Base-by-base conservation (phyloP, 2,797 vertebrate genomes). In the Eidolon dupreanum region DNA sequence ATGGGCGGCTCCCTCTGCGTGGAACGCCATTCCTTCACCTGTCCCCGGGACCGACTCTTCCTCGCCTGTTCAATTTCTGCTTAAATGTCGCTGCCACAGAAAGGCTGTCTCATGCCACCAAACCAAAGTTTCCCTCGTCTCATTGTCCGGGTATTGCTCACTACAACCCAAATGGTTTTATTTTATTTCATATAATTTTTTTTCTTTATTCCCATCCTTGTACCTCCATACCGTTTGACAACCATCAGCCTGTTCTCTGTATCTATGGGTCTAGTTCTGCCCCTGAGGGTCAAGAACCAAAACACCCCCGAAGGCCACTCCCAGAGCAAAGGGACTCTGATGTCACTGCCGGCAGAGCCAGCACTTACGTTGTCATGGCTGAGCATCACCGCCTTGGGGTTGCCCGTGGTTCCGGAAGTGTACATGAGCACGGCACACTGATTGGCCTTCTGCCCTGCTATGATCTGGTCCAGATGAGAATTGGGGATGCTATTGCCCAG, bases 351-450 rank as follows among this genome's bases (percentile, higher is more conserved):
- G 10, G 59, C 36, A 9, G 68, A 75, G 53, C 28, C 2, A 3
- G 53, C 11, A 97, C 99, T 99, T 71, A 99, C 99, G 0, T 99
- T 99, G 98, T 99, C 99, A 0, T 99, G 99, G 88, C 99, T 99
- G 8, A 99, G 99, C 99, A 99, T 99, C 41, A 99, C 99, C 5
- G 99, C 99, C 96, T 99, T 99, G 19, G 99, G 99, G 78, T 98
- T 97, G 2, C 99, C 99, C 0, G 98, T 99, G 83, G 99, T 99
- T 55, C 99, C 99, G 0, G 99, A 99, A 49, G 99, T 99, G 93
- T 99, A 99, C 96, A 99, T 99, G 81, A 99, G 98, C 0, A 98
- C 99, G 43, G 99, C 99, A 93, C 99, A 99, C 96, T 99, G 99
- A 96, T 99, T 99, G 16, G 99, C 98, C 95, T 99, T 99, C 98